A percentile compares a stretch with the other conserved stretches of the same genome.
Evolutionary conservation across 2,797 vertebrate genomes (phyloP).

Genomic region (Gastrophryne carolinensis): DNA sequence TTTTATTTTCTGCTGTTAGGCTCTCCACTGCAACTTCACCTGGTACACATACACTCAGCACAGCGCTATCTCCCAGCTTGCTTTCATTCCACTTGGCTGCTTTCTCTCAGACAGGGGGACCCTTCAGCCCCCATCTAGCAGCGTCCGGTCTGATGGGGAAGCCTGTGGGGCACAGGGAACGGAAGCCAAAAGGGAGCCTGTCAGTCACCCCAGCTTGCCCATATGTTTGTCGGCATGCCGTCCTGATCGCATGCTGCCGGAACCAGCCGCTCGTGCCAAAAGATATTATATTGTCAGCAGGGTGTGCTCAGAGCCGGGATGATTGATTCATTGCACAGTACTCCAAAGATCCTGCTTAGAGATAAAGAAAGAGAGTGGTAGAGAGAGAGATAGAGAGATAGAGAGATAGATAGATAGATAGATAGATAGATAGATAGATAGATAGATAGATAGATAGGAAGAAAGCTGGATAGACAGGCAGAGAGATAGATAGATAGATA

Average conservation of each 20-base stretch:
- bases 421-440: background rate
- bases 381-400: background rate
- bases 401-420: background rate
- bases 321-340: constrained; percentile 80
- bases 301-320: constrained; percentile 74
- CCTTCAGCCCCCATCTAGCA: constrained; percentile 65
- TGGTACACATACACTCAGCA: too few relatives aligned
- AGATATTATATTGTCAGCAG: constrained; percentile 80
- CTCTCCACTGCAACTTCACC: too few relatives aligned
- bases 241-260: constrained; percentile 62
- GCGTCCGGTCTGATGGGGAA: constrained; percentile 37
- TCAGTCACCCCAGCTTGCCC: constrained; percentile 74
- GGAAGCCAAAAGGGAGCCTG: constrained; percentile 71
- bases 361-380: background rate
- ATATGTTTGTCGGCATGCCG: constrained; percentile 81
- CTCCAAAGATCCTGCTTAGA: constrained; percentile 60
- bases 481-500: too few relatives aligned
- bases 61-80: background rate
- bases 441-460: background rate
- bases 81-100: background rate
- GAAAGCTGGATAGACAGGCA: too few relatives aligned
- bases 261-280: constrained; percentile 73
- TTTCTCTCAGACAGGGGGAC: constrained; percentile 40
- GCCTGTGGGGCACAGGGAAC: constrained; percentile 59
- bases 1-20: too few relatives aligned